Evolutionary conservation across 2,113 vertebrate genomes (phyloP).

Genomic region (Pithys albifrons): DNA sequence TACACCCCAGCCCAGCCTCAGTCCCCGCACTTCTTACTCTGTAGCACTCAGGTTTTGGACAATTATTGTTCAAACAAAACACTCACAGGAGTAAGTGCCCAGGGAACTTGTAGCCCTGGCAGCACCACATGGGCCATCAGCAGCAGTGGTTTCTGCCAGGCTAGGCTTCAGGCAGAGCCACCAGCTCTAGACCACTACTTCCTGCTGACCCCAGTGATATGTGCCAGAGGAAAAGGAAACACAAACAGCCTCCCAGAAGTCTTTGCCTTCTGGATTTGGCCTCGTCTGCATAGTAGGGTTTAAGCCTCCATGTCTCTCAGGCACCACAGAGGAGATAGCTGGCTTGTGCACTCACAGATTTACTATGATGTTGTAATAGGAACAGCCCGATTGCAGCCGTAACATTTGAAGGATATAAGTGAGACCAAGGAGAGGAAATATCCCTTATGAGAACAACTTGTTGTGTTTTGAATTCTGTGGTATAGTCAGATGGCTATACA

Average conservation of each 20-base stretch:
- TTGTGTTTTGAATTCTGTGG: conserved; percentile 19
- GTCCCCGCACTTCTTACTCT: background rate
- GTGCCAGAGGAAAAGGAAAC: background rate
- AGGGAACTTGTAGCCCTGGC: rapidly evolving
- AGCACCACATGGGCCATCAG: background rate
- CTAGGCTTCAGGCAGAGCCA: background rate
- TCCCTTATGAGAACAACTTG: background rate
- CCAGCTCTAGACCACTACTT: background rate
- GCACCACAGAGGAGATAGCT: background rate
- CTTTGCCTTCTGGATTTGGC: background rate
- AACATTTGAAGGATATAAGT: background rate
- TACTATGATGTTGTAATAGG: background rate
- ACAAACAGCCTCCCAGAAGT: rapidly evolving
- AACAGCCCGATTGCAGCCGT: background rate
- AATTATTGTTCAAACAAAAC: background rate
- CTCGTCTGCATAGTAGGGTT: background rate
- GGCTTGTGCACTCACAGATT: background rate
- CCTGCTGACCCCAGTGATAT: rapidly evolving
- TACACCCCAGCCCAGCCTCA: background rate
- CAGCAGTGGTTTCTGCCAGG: background rate
- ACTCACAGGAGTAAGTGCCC: background rate
- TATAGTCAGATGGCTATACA: background rate
- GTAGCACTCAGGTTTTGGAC: rapidly evolving
- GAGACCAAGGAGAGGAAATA: background rate
- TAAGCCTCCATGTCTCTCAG: background rate